Percentiles rank a stretch among this genome's conserved stretches.
Conservation (phyloP, 2,888 invertebrate genomes). For the Amblyjoppa fuscipennis region DNA sequence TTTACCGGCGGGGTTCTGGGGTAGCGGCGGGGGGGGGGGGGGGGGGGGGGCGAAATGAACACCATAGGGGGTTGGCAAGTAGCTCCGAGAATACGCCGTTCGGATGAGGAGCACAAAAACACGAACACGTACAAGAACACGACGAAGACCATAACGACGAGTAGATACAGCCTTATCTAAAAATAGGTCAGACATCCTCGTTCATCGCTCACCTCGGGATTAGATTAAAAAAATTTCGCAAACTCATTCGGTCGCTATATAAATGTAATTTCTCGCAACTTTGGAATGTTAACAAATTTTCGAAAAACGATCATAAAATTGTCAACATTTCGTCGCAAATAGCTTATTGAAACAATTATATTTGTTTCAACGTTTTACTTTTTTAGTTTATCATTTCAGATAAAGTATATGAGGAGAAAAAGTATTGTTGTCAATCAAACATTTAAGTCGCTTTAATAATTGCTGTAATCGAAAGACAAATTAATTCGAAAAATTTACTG, state of each 20-base stretch:
- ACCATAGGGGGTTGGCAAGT: slow-evolving; percentile 35
- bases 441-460: too few species aligned
- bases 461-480: too few species aligned
- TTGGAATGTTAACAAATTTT: too few species aligned
- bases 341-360: too few species aligned
- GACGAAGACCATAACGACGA: background rate
- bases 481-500: too few species aligned
- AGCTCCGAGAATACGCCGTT: slow-evolving; percentile 28
- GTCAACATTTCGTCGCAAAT: too few species aligned
- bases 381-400: too few species aligned
- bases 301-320: too few species aligned
- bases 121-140: slow-evolving; percentile 1
- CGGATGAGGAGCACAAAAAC: slow-evolving; percentile 11
- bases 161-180: background rate
- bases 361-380: too few species aligned
- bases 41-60: slow-evolving; percentile 16
- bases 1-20: slow-evolving; percentile 14
- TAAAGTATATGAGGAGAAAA: too few species aligned
- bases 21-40: too few species aligned
- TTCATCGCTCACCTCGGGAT: background rate
- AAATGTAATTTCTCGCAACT: background rate
- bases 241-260: background rate
- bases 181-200: background rate
- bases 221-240: background rate
- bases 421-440: too few species aligned